These are phyloP conservation scores for Cheirogaleus medius DNA, from an alignment of 2,113 vertebrate species.

Conservation along the genomic window DNA sequence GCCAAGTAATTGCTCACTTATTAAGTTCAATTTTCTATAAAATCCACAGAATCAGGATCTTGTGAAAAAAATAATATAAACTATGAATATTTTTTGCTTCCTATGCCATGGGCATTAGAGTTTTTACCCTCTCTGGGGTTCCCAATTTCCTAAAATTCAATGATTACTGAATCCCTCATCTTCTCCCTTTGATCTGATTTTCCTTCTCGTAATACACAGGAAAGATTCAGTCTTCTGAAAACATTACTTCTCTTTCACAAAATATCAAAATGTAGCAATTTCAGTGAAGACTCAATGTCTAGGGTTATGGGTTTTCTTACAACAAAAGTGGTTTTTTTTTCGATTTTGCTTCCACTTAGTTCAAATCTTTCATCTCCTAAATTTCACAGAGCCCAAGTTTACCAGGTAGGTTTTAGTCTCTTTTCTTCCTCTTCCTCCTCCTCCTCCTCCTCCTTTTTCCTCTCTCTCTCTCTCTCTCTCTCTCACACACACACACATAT, in stretches of 20 bases:
- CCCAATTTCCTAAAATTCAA: neutral
- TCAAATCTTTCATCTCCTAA: neutral
- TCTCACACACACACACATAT: neutral
- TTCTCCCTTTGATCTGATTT: neutral
- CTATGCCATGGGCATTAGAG: too few relatives aligned
- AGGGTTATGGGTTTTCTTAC: neutral
- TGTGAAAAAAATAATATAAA: neutral
- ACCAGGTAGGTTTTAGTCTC: neutral
- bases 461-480: neutral
- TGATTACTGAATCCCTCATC: neutral
- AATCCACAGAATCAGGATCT: neutral
- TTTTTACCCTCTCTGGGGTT: neutral
- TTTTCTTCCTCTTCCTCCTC: neutral
- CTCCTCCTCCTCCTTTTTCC: neutral
- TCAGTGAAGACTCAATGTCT: neutral
- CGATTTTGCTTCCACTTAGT: neutral
- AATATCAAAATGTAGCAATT: neutral
- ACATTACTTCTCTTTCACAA: neutral
- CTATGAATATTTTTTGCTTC: accelerated
- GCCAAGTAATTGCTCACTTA: neutral
- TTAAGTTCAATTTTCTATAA: neutral
- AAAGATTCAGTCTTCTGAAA: neutral
- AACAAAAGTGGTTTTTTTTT: neutral
- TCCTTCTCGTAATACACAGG: neutral
- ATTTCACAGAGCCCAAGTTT: neutral